These are phyloP conservation scores for Cerceris rybyensis DNA, from an alignment of 2,888 invertebrate genomes.

Conservation along the genomic window DNA sequence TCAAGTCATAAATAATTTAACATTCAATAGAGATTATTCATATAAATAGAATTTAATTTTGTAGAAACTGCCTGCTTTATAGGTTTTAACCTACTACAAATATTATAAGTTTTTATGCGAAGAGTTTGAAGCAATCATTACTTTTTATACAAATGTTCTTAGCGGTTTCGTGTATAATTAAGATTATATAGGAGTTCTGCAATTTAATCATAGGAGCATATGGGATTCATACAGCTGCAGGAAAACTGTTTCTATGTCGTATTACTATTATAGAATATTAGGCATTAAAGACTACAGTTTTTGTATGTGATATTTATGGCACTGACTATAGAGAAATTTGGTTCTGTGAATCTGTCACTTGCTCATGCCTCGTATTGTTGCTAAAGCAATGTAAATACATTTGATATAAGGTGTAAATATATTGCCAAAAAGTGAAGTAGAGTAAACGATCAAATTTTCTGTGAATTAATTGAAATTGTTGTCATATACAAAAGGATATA, in stretches of 20 bases:
- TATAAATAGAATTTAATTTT: background rate
- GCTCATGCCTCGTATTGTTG: slow-evolving; percentile 49
- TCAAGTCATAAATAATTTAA: too few species aligned
- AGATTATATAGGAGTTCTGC: background rate
- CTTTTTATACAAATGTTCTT: slow-evolving; percentile 6
- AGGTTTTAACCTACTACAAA: background rate
- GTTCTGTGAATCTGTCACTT: slow-evolving; percentile 55
- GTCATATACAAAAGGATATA: slow-evolving; percentile 7
- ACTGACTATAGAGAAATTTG: slow-evolving; percentile 48
- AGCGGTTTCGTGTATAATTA: slow-evolving; percentile 1
- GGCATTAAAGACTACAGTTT: slow-evolving; percentile 30
- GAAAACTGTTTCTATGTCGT: slow-evolving; percentile 13
- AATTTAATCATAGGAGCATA: too few species aligned
- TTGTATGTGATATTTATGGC: slow-evolving; percentile 52
- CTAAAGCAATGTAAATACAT: slow-evolving; percentile 46
- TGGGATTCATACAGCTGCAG: background rate
- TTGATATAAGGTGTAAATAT: slow-evolving; percentile 44
- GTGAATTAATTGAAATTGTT: slow-evolving; percentile 15
- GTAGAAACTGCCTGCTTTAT: background rate
- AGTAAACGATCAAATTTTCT: slow-evolving; percentile 22
- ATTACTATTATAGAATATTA: slow-evolving; percentile 13
- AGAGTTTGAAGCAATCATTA: background rate
- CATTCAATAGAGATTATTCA: background rate
- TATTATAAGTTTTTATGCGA: slow-evolving; percentile 5
- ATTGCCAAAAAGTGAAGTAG: slow-evolving; percentile 8